A percentile compares a stretch with the other conserved stretches of the same genome.
These are phyloP conservation scores for Hoplostethus mediterraneus DNA, from an alignment of 2,797 vertebrate species.

Conservation along the genomic window DNA sequence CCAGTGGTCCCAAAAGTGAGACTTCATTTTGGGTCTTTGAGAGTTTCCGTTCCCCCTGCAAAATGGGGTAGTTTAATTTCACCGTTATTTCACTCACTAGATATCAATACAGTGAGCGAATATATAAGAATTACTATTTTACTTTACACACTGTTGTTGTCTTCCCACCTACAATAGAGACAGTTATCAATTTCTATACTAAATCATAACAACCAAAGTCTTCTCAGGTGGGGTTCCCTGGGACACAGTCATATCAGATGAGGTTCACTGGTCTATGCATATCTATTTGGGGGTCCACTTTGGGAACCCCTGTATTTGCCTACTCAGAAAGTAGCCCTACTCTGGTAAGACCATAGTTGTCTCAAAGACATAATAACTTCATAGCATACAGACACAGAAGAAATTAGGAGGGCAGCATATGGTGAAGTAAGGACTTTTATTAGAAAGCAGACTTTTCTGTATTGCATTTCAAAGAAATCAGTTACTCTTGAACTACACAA, in stretches of 20 bases:
- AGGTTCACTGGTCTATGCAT: not conserved
- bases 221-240: not conserved
- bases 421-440: constrained; percentile 87
- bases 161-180: too few relatives aligned
- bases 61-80: not conserved
- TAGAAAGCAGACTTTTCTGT: constrained; percentile 87
- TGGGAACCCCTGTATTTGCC: too few relatives aligned
- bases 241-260: not conserved
- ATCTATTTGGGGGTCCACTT: too few relatives aligned
- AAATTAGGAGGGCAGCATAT: constrained; percentile 27
- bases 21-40: too few relatives aligned
- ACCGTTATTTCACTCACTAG: constrained; percentile 1
- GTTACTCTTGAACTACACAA: constrained; percentile 80
- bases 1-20: too few relatives aligned
- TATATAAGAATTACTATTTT: too few relatives aligned
- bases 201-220: not conserved
- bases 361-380: constrained; percentile 3
- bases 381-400: constrained; percentile 17
- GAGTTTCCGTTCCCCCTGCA: too few relatives aligned
- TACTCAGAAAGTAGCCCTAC: not conserved
- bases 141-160: too few relatives aligned
- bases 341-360: not conserved
- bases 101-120: too few relatives aligned
- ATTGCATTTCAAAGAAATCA: constrained; percentile 86
- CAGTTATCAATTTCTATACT: constrained; percentile 1